phyloP scores from a whole-genome alignment of 2,888 invertebrate species.

The Octodonta nipae region DNA sequence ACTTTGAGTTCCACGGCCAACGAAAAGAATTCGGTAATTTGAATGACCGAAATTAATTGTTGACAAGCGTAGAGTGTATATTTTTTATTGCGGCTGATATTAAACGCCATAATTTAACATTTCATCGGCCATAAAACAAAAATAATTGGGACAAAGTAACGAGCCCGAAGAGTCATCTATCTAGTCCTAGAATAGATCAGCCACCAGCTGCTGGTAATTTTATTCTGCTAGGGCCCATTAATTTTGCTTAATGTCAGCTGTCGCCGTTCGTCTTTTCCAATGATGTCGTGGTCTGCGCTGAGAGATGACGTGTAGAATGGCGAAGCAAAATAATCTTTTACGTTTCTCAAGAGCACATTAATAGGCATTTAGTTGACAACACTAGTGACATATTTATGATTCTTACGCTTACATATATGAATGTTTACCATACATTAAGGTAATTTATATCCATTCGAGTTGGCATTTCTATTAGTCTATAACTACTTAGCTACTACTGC shows the following conservation, averaged over 20 bases:
- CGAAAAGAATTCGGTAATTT: no score
- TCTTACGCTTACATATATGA: constrained; percentile 36
- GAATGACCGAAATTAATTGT: no score
- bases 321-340: constrained; percentile 21
- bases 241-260: constrained; percentile 11
- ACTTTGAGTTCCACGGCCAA: no score
- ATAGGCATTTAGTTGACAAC: constrained; percentile 39
- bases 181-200: constrained; percentile 31
- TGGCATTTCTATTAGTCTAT: constrained; percentile 38
- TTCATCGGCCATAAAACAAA: constrained; percentile 32
- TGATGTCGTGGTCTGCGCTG: constrained; percentile 8
- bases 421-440: constrained; percentile 39
- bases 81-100: constrained; percentile 10
- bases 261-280: constrained; percentile 13
- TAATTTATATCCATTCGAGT: constrained; percentile 36
- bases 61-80: no score
- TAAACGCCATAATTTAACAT: constrained; percentile 26
- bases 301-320: constrained; percentile 22
- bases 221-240: no score
- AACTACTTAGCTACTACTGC: constrained; percentile 32
- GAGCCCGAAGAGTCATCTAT: constrained; percentile 27
- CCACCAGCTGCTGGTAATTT: constrained; percentile 28
- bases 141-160: constrained; percentile 33
- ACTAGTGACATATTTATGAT: constrained; percentile 38
- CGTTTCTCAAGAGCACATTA: constrained; percentile 37